Conservation (phyloP, 2,888 invertebrate species). For the Byasa hedistus region DNA sequence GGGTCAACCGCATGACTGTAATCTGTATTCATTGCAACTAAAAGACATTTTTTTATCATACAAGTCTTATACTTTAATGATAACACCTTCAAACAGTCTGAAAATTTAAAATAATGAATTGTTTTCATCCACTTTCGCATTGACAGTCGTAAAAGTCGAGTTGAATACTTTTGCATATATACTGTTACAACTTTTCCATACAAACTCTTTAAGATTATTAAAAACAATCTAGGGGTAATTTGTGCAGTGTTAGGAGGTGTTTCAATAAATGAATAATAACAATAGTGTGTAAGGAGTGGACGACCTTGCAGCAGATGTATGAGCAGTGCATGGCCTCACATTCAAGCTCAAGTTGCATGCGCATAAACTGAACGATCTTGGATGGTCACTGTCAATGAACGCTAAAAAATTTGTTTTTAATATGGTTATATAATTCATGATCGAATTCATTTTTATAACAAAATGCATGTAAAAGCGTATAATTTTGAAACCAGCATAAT, state of each 20-base stretch:
- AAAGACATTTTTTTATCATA: too few species aligned
- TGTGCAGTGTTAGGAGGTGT: neutral
- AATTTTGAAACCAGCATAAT: neutral
- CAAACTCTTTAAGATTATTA: too few species aligned
- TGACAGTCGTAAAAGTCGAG: neutral
- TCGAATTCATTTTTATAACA: neutral
- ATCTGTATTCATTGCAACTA: neutral
- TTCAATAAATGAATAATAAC: neutral
- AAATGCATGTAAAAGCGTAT: too few species aligned
- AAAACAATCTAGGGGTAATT: neutral
- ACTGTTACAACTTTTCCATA: too few species aligned
- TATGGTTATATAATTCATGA: neutral
- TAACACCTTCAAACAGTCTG: too few species aligned
- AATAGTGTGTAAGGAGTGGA: conserved; percentile 34
- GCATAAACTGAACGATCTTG: conserved; percentile 33
- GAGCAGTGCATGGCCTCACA: conserved; percentile 44
- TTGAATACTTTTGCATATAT: too few species aligned
- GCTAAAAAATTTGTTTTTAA: neutral
- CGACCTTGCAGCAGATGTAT: conserved; percentile 45
- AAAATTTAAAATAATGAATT: neutral
- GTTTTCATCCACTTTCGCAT: neutral
- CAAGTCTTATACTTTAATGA: too few species aligned
- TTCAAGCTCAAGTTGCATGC: conserved; percentile 40
- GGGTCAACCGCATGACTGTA: neutral
- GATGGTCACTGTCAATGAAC: conserved; percentile 29